Base-by-base conservation (phyloP, 2,113 vertebrate species). In the Puffinus mauretanicus region DNA sequence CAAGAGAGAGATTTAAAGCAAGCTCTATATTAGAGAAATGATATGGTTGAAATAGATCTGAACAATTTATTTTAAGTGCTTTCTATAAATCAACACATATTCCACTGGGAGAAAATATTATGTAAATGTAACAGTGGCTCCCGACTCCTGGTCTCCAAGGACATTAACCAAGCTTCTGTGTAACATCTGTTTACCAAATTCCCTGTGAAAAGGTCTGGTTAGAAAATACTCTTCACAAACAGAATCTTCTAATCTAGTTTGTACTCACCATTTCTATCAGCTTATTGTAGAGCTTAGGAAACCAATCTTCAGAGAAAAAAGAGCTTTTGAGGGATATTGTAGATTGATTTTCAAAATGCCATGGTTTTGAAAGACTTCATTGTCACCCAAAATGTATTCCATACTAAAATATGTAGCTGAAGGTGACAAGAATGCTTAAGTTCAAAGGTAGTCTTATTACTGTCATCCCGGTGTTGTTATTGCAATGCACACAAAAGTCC, bases 21-120 rank as follows among this genome's bases (percentile, higher is more conserved):
- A 81, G 38, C 11, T 34, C 16, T 64, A 3, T 57, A 73, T 80
- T 60, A 90, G 61, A 76, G 14, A 83, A 6, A 86, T 46, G 76
- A 70, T 32, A 21, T 57, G 42, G 46, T 34, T 55, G 79, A 87
- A 96, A 82, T 16, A 79, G 25, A 81, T 47, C 40, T 0, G 13
- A 94, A 83, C 5, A 73, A 80, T 83, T 93, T 93, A 73, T 91
- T 93, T 82, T 73, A 94, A 96, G 40, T 82, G 40, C 29, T 94
- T 69, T 55, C 61, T 77, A 60, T 75, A 96, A 93, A 94, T 86
- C 80, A 93, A 42, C 42, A 60, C 14, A 16, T 47, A 65, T 79
- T 76, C 8, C 7, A 60, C 21, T 65, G 27, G 13, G 15, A 71
- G 10, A 40, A 94, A 88, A 78, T 67, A 81, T 13, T 88, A 27